Evolutionary conservation across 2,113 vertebrate species (phyloP), one percentile per base, ranked within the genome.

Genomic region (Cyphomyrus discorhynchus): DNA sequence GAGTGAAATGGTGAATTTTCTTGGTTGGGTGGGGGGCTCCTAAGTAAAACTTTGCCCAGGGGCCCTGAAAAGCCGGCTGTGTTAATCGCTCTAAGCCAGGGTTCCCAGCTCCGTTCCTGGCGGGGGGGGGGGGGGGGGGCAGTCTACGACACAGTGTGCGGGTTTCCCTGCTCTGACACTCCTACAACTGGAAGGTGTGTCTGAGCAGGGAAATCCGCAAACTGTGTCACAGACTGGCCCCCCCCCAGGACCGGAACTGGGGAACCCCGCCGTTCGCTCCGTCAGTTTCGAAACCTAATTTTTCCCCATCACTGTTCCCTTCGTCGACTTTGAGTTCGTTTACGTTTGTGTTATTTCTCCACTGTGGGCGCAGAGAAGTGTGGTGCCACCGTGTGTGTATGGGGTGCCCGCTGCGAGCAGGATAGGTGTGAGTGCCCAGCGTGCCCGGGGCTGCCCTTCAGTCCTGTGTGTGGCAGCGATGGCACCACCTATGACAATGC

Each of bases 341-440:
- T 15, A 86, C 13, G 83, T n/a, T 47, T 90, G 58, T 70, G 19
- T 74, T 35, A n/a, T 8, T n/a, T 35, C 19, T 74, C 56, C 42
- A 46, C 42, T 80, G 35, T 87, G 83, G 19, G 42, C 92, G 84
- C 93, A 99, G 98, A 97, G 94, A 96, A 95, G 46, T 99, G 98
- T 2, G 98, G 98, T 87, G 92, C 91, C 92, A 77, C 90, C 0
- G 95, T 98, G 77, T 99, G 98, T 80, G 94, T 95, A 93, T 99
- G 98, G n/a, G 98, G 98, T 2, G 96, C 98, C 6, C 93, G 88
- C 89, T 99, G 98, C 10, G 86, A 95, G 52, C 94, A 91, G 0
- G 96, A 96, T 89, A 96, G 92, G 91, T 99, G 98, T 0, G 93
- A 97, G 92, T 99, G 98, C 95, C 1, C 94, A 17, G 56, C 96